Conservation (phyloP, 2,113 vertebrate species). For the Colistium nudipinnis region DNA sequence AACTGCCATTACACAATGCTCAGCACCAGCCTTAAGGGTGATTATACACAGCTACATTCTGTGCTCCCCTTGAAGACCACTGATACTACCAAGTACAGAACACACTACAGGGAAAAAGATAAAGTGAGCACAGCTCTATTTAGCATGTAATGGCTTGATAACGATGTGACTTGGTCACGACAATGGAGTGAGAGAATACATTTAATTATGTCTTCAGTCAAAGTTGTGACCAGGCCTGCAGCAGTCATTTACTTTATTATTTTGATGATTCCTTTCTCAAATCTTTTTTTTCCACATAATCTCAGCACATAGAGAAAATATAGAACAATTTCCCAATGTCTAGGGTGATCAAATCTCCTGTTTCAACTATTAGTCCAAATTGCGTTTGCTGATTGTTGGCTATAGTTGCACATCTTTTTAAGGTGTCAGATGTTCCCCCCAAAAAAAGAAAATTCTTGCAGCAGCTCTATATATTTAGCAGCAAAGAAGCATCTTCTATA, state of each 20-base stretch:
- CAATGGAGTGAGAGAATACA: slow-evolving; percentile 4
- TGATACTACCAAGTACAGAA: slow-evolving; percentile 20
- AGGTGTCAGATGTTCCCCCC: background rate
- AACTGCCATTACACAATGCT: background rate
- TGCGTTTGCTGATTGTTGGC: background rate
- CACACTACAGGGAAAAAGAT: slow-evolving; percentile 1
- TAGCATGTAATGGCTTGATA: slow-evolving; percentile 6
- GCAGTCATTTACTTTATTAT: background rate
- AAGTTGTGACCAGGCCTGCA: slow-evolving; percentile 2
- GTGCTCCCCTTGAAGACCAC: slow-evolving; percentile 24
- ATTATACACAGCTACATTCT: slow-evolving; percentile 9
- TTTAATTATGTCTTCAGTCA: slow-evolving; percentile 2
- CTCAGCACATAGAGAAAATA: no score
- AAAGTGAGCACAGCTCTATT: slow-evolving; percentile 8
- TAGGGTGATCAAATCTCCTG: background rate
- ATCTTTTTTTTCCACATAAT: no score
- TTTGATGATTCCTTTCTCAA: background rate
- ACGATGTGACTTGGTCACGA: slow-evolving; percentile 6
- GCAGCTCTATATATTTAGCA: background rate
- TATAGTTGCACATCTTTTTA: no score
- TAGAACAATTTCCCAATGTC: background rate
- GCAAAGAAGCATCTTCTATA: background rate
- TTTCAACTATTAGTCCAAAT: background rate
- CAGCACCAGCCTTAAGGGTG: background rate
- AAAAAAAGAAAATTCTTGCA: background rate